Conservation (phyloP, 2,113 vertebrate species). For the Raja brachyura region DNA sequence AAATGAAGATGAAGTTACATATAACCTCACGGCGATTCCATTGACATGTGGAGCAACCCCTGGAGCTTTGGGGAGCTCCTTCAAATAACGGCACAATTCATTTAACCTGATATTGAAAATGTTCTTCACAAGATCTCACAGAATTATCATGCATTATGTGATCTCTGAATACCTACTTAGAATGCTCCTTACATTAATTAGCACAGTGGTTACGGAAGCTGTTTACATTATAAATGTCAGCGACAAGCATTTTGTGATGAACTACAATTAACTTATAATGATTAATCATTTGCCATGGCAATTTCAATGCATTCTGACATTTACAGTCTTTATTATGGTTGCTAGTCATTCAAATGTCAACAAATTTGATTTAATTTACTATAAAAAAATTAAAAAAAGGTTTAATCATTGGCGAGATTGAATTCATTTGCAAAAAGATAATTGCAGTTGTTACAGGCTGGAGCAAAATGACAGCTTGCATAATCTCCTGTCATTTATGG, state of each 20-base stretch:
- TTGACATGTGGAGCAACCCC: not conserved
- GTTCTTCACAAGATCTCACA: not conserved
- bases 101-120: not conserved
- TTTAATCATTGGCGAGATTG: conserved; percentile 60
- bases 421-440: conserved; percentile 60
- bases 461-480: conserved; percentile 47
- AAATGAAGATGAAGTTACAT: not conserved
- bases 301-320: conserved; percentile 64
- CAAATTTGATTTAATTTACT: conserved; percentile 67
- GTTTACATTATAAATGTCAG: conserved; percentile 69
- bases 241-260: conserved; percentile 65
- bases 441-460: conserved; percentile 60
- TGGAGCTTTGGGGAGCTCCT: no score
- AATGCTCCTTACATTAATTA: conserved; percentile 55
- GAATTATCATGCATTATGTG: not conserved
- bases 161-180: not conserved
- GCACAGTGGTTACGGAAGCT: conserved; percentile 58
- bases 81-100: not conserved
- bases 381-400: conserved; percentile 49
- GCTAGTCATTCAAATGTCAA: conserved; percentile 70
- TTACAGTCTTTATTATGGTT: conserved; percentile 68
- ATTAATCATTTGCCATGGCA: conserved; percentile 60
- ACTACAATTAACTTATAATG: conserved; percentile 65
- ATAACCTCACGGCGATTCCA: not conserved
- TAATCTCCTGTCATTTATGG: conserved; percentile 44